Base-by-base conservation (phyloP, 2,113 vertebrate genomes). In the Microtus ochrogaster region DNA sequence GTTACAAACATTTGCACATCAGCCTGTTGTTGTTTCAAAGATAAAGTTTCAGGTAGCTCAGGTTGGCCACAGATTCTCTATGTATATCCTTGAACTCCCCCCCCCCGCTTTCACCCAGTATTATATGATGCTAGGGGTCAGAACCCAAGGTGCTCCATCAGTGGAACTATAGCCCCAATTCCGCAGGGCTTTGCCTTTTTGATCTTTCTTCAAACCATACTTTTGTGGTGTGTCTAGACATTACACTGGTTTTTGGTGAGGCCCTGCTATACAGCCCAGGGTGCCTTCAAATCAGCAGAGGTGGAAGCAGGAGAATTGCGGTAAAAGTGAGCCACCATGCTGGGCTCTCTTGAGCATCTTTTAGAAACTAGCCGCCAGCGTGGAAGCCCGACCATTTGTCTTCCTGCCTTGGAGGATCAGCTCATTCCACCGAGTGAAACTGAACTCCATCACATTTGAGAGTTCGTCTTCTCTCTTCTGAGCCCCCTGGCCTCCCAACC, bases 381-480 rank as follows among this genome's bases (percentile, higher is more conserved):
- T 88, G 81, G 72, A 94, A 72, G 21, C 58, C 24, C 66, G 41
- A 86, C 41, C 66, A 68, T 91, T 92, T 91, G 47, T 61, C 41
- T 78, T 39, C 70, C 49, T 92, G 55, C 66, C 78, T 65, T 21
- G 24, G 44, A 81, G 5, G 52, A 24, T 78, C 41, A 87, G 74
- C 91, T 68, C 88, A 61, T 91, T 82, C 55, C 3, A 79, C 41
- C 19, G 12, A 96, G 41, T 89, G 49, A 96, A 91, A 61, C 9
- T 22, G 65, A 96, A 90, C 6, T 73, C 72, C 12, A 30, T 19
- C 39, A 88, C 41, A 88, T 55, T 77, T 0, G 7, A 81, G 70
- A 58, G 14, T 68, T 89, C 84, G 70, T 91, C 88, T 94, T 94
- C 58, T 92, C 36, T 87, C 72, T 92, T 83, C 52, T 81, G n/a